Evolutionary conservation across 2,113 vertebrate species (phyloP).

Genomic region (Dendropsophus ebraccatus): DNA sequence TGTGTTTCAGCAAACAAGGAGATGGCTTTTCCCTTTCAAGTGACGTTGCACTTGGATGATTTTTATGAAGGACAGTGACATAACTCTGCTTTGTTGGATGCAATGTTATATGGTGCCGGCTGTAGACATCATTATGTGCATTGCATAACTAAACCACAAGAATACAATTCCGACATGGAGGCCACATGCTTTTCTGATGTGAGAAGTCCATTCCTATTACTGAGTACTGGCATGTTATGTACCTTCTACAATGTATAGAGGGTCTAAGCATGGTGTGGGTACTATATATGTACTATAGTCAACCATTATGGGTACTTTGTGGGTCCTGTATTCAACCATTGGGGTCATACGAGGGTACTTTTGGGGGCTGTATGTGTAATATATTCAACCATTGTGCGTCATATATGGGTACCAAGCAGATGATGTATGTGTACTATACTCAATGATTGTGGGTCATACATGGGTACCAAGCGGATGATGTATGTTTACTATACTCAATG

Average conservation of each 20-base stretch:
- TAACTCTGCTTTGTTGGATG: conserved; percentile 24
- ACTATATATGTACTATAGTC: not conserved
- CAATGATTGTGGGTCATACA: not conserved
- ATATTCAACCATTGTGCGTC: too few species aligned
- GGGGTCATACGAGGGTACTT: too few species aligned
- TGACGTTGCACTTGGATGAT: conserved; percentile 59
- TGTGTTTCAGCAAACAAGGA: conserved; percentile 61
- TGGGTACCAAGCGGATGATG: not conserved
- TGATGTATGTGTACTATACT: too few species aligned
- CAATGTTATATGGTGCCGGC: not conserved
- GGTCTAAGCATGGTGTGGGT: too few species aligned
- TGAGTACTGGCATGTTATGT: too few species aligned
- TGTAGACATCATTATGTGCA: not conserved
- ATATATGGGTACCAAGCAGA: too few species aligned
- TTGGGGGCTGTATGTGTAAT: not conserved
- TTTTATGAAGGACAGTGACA: conserved; percentile 47
- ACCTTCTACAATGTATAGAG: too few species aligned
- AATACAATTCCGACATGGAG: not conserved
- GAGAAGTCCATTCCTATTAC: too few species aligned
- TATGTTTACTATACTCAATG: too few species aligned
- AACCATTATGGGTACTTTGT: not conserved
- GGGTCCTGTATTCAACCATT: not conserved
- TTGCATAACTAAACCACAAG: not conserved
- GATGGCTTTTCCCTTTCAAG: conserved; percentile 63
- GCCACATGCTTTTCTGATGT: not conserved